Conservation (phyloP, 2,888 invertebrate genomes). For the Troilus luridus region DNA sequence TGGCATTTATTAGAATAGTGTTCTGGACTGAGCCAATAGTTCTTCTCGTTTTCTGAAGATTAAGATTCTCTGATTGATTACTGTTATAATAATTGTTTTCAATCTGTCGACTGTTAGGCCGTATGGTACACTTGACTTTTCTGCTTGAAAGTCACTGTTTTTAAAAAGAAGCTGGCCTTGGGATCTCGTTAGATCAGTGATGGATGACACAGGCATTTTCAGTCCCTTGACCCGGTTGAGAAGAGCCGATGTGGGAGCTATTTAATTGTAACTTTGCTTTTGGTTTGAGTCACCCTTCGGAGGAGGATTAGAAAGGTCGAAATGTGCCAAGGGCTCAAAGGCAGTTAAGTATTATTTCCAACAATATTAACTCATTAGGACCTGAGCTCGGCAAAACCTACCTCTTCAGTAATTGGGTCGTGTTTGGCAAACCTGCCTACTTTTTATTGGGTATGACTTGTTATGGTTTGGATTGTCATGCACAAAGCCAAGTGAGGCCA, state of each 20-base stretch:
- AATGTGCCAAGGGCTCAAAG: conserved; percentile 31
- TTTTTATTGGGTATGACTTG: not conserved
- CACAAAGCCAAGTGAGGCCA: no score
- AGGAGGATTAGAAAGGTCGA: conserved; percentile 2
- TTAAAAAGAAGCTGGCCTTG: conserved; percentile 24
- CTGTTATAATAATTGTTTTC: not conserved
- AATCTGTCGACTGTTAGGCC: not conserved
- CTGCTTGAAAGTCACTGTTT: not conserved
- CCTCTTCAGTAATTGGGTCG: not conserved
- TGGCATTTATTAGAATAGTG: no score
- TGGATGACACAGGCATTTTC: conserved; percentile 22
- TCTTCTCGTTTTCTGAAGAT: not conserved
- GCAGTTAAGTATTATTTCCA: not conserved
- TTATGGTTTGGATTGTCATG: not conserved
- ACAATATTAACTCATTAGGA: conserved; percentile 8
- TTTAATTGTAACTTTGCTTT: conserved; percentile 33
- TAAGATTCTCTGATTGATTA: not conserved
- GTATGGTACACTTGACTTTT: not conserved
- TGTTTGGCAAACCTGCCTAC: not conserved
- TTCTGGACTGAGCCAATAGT: not conserved
- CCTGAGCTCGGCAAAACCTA: not conserved
- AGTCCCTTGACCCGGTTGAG: conserved; percentile 35
- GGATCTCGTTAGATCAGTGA: not conserved
- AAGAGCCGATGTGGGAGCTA: not conserved
- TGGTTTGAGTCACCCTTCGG: conserved; percentile 31